Conservation (phyloP, 2,113 vertebrate species). For the Podarcis muralis region DNA sequence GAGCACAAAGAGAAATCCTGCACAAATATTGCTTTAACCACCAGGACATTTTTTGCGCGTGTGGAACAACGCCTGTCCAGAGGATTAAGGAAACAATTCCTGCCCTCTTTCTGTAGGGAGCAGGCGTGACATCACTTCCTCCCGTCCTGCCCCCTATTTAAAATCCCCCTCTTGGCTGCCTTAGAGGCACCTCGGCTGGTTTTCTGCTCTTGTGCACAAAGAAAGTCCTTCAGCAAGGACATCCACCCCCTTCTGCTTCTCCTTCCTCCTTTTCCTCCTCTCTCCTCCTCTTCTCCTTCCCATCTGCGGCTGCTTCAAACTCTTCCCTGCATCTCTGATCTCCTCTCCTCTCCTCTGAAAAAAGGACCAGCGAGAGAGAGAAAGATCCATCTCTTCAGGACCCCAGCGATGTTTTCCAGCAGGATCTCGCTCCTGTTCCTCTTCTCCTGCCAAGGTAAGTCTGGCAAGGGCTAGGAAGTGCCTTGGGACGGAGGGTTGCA, state of each 20-base stretch:
- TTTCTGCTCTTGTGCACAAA: not conserved
- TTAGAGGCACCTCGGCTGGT: not conserved
- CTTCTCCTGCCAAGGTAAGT: slow-evolving; percentile 37
- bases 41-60: too few species aligned
- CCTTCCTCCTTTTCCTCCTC: too few species aligned
- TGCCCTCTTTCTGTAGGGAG: not conserved
- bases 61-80: not conserved
- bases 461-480: not conserved
- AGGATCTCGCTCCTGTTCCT: not conserved
- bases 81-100: too few species aligned
- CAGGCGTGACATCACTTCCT: slow-evolving; percentile 47
- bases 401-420: not conserved
- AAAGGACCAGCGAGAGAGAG: not conserved
- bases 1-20: not conserved
- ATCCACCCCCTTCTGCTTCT: fast-evolving
- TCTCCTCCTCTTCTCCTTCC: not conserved
- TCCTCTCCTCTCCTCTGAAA: fast-evolving
- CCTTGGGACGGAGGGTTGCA: not conserved
- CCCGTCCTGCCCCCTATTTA: slow-evolving; percentile 39
- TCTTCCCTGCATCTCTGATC: not conserved
- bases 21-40: fast-evolving
- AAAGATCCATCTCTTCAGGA: fast-evolving
- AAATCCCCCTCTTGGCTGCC: not conserved
- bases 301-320: not conserved
- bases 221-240: not conserved